Percentiles rank a stretch among this genome's conserved stretches.
Evolutionary conservation across 2,113 vertebrate species (phyloP).

Genomic region (Barbus barbus): DNA sequence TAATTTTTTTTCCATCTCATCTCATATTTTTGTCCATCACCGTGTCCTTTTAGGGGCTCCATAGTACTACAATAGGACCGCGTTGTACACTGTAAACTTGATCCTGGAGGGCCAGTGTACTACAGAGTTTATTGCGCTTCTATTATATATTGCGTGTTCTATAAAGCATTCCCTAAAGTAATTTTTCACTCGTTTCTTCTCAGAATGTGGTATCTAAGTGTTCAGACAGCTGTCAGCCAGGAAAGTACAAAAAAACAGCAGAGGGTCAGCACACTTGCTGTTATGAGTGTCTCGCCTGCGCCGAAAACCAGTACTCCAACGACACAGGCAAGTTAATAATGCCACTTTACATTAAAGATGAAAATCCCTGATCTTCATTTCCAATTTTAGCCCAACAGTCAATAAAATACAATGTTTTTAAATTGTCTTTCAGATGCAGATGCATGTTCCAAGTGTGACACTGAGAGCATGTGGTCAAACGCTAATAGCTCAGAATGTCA

Average conservation of each 20-base stretch:
- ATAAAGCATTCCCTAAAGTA: no score
- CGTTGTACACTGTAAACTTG: no score
- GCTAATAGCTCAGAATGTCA: slow-evolving; percentile 74
- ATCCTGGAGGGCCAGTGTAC: no score
- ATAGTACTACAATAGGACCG: neutral
- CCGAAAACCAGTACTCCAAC: slow-evolving; percentile 79
- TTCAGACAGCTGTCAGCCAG: slow-evolving; percentile 80
- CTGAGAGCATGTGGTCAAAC: slow-evolving; percentile 79
- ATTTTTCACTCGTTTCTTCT: neutral
- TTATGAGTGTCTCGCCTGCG: slow-evolving; percentile 84
- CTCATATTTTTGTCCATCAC: neutral
- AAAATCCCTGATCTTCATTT: neutral
- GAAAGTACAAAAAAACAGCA: slow-evolving; percentile 83
- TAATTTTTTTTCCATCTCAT: neutral
- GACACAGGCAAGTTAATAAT: slow-evolving; percentile 77
- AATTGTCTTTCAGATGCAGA: slow-evolving; percentile 79
- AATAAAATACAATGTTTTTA: neutral
- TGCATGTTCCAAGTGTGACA: slow-evolving; percentile 79
- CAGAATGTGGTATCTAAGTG: slow-evolving; percentile 82
- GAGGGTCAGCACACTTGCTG: slow-evolving; percentile 86
- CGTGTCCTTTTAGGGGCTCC: neutral
- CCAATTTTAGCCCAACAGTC: neutral
- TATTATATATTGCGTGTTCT: no score
- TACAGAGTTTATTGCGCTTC: no score
- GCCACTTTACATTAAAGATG: neutral